These are phyloP conservation scores for Camponotus floridanus DNA, from an alignment of 1,140 invertebrate species.

Conservation along the genomic window DNA sequence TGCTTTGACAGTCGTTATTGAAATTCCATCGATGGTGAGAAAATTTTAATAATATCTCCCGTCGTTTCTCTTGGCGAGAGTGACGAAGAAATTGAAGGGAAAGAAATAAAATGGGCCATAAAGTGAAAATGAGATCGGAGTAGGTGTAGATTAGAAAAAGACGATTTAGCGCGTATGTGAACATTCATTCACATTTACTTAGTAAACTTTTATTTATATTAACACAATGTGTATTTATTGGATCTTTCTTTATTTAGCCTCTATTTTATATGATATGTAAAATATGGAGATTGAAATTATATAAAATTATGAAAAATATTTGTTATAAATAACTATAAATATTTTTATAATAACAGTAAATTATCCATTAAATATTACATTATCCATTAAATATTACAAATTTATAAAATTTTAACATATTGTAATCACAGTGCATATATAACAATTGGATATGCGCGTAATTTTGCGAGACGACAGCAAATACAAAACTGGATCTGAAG, in stretches of 20 bases:
- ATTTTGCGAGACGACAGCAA: not conserved
- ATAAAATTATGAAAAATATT: no score
- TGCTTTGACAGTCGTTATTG: slow-evolving; percentile 70
- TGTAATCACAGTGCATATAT: not conserved
- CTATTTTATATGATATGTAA: not conserved
- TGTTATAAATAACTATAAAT: no score
- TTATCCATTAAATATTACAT: no score
- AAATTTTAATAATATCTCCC: slow-evolving; percentile 63
- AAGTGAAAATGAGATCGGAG: slow-evolving; percentile 6
- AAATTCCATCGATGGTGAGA: slow-evolving; percentile 67
- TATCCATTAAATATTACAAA: no score
- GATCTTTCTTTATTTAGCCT: not conserved
- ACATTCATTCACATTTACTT: not conserved
- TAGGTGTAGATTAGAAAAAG: not conserved
- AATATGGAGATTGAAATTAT: no score
- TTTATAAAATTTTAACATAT: not conserved
- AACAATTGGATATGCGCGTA: no score
- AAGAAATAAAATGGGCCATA: not conserved
- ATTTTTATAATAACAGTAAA: no score
- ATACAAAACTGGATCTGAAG: not conserved
- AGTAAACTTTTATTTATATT: not conserved
- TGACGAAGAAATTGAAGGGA: not conserved
- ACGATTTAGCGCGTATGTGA: slow-evolving; percentile 1
- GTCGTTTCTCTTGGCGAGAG: slow-evolving; percentile 1
- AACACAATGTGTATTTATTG: not conserved